Percentiles rank a stretch among this genome's conserved stretches.
phyloP scores from a whole-genome alignment of 2,113 vertebrate genomes.

The Sapajus apella region DNA sequence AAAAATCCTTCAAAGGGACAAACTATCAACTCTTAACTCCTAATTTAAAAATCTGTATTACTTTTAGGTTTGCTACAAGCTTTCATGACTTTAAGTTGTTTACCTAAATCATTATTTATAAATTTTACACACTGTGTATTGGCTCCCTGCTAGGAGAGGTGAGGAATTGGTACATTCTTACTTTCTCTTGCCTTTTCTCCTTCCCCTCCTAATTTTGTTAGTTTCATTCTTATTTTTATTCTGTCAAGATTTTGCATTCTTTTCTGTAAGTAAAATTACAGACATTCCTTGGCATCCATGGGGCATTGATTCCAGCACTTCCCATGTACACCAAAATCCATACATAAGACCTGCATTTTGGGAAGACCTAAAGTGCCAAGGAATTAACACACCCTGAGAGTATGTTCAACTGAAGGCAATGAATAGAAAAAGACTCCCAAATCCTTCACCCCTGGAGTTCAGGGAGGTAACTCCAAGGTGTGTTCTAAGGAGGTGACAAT shows the following conservation, averaged over 20 bases:
- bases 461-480: not conserved
- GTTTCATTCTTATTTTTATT: not conserved
- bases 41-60: not conserved
- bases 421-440: not conserved
- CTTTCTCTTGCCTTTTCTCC: not conserved
- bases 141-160: not conserved
- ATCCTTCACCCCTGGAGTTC: no score
- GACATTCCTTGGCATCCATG: not conserved
- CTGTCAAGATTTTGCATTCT: not conserved
- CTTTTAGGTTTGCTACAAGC: not conserved
- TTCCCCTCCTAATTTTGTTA: not conserved
- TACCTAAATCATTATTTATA: not conserved
- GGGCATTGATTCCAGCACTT: not conserved
- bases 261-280: not conserved
- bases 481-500: not conserved
- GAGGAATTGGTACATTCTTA: not conserved
- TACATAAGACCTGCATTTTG: not conserved
- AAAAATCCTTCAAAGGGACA: not conserved
- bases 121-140: not conserved
- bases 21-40: not conserved
- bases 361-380: not conserved
- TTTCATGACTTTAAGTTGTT: not conserved
- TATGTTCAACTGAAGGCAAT: fast-evolving
- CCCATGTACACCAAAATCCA: not conserved
- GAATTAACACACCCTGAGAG: not conserved